phyloP scores from a whole-genome alignment of 2,888 invertebrate species.

The Dryomyza anilis region DNA sequence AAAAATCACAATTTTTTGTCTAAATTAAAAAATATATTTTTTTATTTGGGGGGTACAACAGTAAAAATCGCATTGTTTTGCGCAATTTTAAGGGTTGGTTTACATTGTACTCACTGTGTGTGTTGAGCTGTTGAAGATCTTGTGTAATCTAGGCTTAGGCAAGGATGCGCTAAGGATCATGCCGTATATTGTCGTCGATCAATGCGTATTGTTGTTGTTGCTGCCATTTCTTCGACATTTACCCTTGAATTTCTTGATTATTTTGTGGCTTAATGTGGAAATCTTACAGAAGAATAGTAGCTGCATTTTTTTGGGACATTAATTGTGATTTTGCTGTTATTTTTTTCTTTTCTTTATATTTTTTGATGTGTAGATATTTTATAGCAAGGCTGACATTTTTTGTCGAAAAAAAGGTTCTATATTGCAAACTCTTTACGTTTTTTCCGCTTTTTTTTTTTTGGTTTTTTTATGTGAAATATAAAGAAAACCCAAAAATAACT shows the following conservation, averaged over 20 bases:
- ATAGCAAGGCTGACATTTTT: too few relatives aligned
- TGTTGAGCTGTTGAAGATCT: constrained; percentile 38
- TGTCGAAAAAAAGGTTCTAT: too few relatives aligned
- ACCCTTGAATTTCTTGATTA: neutral
- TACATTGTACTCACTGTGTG: neutral
- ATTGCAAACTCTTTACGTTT: too few relatives aligned
- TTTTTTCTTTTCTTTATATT: too few relatives aligned
- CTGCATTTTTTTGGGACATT: neutral
- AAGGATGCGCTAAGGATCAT: neutral
- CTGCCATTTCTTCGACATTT: too few relatives aligned
- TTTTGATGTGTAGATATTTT: too few relatives aligned
- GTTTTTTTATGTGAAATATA: neutral
- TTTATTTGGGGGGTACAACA: constrained; percentile 8
- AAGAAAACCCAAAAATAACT: neutral
- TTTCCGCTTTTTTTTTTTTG: neutral
- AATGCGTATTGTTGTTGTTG: neutral
- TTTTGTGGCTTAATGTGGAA: neutral
- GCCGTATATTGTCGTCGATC: neutral
- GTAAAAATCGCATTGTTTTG: neutral
- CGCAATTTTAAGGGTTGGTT: too few relatives aligned
- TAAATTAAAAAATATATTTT: constrained; percentile 8
- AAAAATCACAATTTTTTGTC: constrained; percentile 3
- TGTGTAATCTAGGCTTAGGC: constrained; percentile 35
- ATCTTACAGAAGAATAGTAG: constrained; percentile 3
- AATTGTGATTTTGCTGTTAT: neutral